Percentiles rank a stretch among this genome's conserved stretches.
These are phyloP conservation scores for Nothocercus nigrocapillus DNA, from an alignment of 2,113 vertebrate species.

Conservation along the genomic window DNA sequence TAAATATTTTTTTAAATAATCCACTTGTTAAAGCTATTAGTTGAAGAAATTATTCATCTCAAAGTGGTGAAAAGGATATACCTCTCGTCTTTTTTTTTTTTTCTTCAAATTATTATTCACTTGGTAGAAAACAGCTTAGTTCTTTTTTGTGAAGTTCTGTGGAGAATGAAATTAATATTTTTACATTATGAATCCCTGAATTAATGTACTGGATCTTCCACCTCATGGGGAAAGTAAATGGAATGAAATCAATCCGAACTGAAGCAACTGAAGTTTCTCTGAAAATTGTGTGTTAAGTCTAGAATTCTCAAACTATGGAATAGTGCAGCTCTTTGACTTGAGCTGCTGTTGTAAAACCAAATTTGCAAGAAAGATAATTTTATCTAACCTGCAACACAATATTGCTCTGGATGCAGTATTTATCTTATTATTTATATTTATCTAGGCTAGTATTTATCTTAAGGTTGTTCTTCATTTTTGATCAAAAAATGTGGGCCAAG, in stretches of 20 bases:
- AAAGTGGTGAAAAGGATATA: not conserved
- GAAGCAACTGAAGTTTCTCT: not conserved
- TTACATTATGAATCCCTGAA: not conserved
- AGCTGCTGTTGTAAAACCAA: not conserved
- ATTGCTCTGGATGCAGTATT: not conserved
- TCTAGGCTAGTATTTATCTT: not conserved
- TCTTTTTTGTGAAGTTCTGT: not conserved
- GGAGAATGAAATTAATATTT: conserved; percentile 22
- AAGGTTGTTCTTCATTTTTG: not conserved
- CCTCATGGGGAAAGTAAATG: not conserved
- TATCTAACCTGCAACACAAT: not conserved
- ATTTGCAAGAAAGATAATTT: not conserved
- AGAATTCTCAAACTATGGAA: not conserved
- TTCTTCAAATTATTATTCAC: not conserved
- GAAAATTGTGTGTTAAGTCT: not conserved
- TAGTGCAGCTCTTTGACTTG: not conserved
- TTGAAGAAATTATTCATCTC: not conserved
- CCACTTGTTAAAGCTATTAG: not conserved
- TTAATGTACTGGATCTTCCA: not conserved
- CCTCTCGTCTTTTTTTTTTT: not conserved
- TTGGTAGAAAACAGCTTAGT: not conserved
- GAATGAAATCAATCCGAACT: not conserved
- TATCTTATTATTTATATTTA: too few relatives aligned
- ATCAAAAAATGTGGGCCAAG: not conserved
- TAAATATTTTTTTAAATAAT: not conserved